These are phyloP conservation scores for Vannuccia rotundouncinata DNA, from an alignment of 2,888 invertebrate genomes.

Conservation along the genomic window DNA sequence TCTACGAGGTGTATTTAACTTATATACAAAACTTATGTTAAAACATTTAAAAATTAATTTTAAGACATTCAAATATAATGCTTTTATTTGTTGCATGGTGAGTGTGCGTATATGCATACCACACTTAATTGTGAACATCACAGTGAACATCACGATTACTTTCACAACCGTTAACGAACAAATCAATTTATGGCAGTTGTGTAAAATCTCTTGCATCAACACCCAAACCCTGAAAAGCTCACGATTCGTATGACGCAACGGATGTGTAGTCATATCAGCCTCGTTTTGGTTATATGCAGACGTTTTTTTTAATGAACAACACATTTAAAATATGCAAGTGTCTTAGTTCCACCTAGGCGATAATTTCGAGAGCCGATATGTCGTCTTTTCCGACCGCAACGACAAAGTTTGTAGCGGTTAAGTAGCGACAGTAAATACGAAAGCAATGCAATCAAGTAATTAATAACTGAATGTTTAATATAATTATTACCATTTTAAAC, in stretches of 20 bases:
- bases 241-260: not conserved
- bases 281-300: not conserved
- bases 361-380: constrained; percentile 2
- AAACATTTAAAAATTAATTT: no score
- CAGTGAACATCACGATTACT: not conserved
- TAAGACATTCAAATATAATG: no score
- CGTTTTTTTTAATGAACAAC: constrained; percentile 2
- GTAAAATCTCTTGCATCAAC: constrained; percentile 15
- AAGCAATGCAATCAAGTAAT: no score
- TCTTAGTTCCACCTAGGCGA: constrained; percentile 11
- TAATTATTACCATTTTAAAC: no score
- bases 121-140: constrained; percentile 22
- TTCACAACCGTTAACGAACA: constrained; percentile 3
- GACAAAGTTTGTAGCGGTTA: not conserved
- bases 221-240: not conserved
- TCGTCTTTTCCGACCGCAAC: constrained; percentile 21
- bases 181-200: constrained; percentile 15
- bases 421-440: constrained; percentile 8
- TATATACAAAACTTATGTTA: no score
- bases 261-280: not conserved
- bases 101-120: constrained; percentile 23
- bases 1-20: no score
- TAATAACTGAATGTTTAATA: no score
- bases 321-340: constrained; percentile 3
- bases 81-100: constrained; percentile 13